A percentile compares a stretch with the other conserved stretches of the same genome.
Evolutionary conservation across 1,140 invertebrate genomes (phyloP).

Genomic region (Eulimnadia texana): DNA sequence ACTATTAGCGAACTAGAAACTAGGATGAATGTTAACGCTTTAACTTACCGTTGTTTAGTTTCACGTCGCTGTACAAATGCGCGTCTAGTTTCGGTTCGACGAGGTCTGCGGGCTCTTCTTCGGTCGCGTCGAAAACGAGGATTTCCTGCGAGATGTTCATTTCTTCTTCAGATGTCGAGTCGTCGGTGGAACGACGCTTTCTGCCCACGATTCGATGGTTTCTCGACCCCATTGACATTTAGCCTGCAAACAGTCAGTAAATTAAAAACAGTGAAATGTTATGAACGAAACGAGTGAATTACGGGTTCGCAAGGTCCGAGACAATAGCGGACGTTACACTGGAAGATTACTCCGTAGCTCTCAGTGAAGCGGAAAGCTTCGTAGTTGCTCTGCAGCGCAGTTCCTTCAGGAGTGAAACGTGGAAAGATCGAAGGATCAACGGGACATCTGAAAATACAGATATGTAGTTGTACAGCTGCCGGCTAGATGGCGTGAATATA

Average conservation of each 20-base stretch:
- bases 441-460: slow-evolving; percentile 64
- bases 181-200: slow-evolving; percentile 47
- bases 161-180: slow-evolving; percentile 44
- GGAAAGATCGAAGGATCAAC: slow-evolving; percentile 87
- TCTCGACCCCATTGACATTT: slow-evolving; percentile 77
- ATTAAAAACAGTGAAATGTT: no score
- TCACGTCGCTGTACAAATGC: background rate
- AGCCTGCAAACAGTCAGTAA: slow-evolving; percentile 37
- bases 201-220: slow-evolving; percentile 77
- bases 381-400: slow-evolving; percentile 72
- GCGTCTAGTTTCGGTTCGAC: no score
- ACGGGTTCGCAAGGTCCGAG: slow-evolving; percentile 85
- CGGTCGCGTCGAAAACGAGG: slow-evolving; percentile 75
- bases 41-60: background rate
- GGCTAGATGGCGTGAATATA: no score
- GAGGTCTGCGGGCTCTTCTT: slow-evolving; percentile 42
- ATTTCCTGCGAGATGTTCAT: slow-evolving; percentile 91
- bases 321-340: slow-evolving; percentile 93
- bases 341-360: slow-evolving; percentile 91
- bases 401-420: slow-evolving; percentile 65
- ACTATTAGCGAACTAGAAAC: no score
- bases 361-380: slow-evolving; percentile 92
- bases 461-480: no score
- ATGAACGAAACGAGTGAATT: slow-evolving; percentile 25
- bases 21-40: no score